These are phyloP conservation scores for Chydorus sphaericus DNA, from an alignment of 2,888 invertebrate species.

Conservation along the genomic window DNA sequence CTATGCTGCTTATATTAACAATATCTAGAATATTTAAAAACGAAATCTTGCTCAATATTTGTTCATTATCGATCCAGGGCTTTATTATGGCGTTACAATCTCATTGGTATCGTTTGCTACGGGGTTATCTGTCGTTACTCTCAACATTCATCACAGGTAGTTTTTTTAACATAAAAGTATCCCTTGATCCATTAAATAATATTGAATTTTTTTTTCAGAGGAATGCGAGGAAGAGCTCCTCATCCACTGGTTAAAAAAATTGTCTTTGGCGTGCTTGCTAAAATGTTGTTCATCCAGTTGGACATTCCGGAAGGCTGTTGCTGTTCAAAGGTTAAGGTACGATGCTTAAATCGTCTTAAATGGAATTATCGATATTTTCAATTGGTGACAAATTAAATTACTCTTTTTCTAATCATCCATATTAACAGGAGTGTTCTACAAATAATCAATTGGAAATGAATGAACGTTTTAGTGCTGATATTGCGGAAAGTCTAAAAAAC, in stretches of 20 bases:
- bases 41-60: too few relatives aligned
- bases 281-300: slow-evolving; percentile 24
- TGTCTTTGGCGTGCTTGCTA: slow-evolving; percentile 32
- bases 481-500: slow-evolving; percentile 1
- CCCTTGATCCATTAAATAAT: too few relatives aligned
- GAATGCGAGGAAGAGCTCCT: slow-evolving; percentile 31
- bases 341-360: background rate
- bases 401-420: too few relatives aligned
- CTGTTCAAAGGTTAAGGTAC: background rate
- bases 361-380: too few relatives aligned
- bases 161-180: background rate
- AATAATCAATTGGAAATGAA: slow-evolving; percentile 13
- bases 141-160: slow-evolving; percentile 31
- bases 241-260: slow-evolving; percentile 29
- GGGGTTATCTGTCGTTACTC: slow-evolving; percentile 31
- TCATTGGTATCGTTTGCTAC: slow-evolving; percentile 29
- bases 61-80: slow-evolving; percentile 25
- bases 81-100: slow-evolving; percentile 42
- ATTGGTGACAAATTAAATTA: too few relatives aligned
- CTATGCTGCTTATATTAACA: too few relatives aligned
- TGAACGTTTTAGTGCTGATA: slow-evolving; percentile 6
- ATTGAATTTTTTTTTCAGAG: too few relatives aligned
- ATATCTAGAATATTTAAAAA: too few relatives aligned
- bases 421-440: background rate
- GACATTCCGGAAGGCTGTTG: slow-evolving; percentile 20